These are phyloP conservation scores for Phoebastria nigripes DNA, from an alignment of 2,797 vertebrate genomes.

Conservation along the genomic window DNA sequence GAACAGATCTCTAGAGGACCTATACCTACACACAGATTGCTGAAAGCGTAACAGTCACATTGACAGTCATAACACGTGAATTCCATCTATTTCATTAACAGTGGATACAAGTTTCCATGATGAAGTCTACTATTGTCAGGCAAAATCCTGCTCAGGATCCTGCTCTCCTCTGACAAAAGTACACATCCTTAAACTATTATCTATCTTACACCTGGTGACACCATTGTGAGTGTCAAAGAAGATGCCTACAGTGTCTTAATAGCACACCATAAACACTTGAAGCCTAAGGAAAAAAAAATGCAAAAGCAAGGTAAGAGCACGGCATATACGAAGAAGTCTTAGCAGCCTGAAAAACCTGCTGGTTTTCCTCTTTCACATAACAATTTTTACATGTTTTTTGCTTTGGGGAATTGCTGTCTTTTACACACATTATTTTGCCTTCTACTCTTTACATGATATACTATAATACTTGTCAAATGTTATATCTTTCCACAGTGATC, in stretches of 20 bases:
- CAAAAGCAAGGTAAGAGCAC: neutral
- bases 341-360: neutral
- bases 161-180: neutral
- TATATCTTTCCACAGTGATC: neutral
- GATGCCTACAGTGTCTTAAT: neutral
- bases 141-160: neutral
- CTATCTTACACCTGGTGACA: neutral
- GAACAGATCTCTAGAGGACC: neutral
- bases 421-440: neutral
- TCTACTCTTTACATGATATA: neutral
- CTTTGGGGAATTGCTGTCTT: neutral
- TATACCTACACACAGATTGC: neutral
- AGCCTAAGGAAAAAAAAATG: neutral
- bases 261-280: neutral
- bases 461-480: neutral
- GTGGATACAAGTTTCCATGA: neutral
- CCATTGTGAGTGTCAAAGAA: neutral
- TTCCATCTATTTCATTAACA: neutral
- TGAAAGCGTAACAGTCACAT: neutral
- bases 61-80: neutral
- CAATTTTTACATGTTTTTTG: neutral
- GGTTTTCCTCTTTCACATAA: neutral
- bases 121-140: neutral
- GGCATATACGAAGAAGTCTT: neutral
- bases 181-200: neutral